phyloP scores from a whole-genome alignment of 2,888 invertebrate genomes.

The Germaria angustata region DNA sequence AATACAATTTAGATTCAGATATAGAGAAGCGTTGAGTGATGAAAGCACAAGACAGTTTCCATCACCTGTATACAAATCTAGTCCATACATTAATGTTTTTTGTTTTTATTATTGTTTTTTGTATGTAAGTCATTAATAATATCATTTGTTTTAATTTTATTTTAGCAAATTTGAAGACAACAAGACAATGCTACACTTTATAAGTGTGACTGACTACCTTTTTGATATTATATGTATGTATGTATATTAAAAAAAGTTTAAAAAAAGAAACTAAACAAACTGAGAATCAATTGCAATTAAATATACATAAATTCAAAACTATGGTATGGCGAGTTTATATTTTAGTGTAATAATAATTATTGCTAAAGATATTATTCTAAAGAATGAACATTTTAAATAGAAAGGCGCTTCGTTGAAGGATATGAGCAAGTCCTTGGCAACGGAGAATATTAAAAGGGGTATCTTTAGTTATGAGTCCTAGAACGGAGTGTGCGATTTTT shows the following conservation, averaged over 20 bases:
- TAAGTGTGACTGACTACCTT: conserved; percentile 47
- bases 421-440: neutral
- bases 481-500: conserved; percentile 49
- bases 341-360: conserved; percentile 46
- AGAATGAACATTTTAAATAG: conserved; percentile 7
- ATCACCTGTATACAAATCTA: conserved; percentile 44
- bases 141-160: conserved; percentile 31
- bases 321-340: conserved; percentile 17
- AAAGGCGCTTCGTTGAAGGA: neutral
- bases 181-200: conserved; percentile 55
- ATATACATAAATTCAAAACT: conserved; percentile 16
- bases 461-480: conserved; percentile 34
- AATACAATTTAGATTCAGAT: neutral
- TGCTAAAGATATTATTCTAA: conserved; percentile 50
- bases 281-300: conserved; percentile 8
- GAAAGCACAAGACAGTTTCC: conserved; percentile 57
- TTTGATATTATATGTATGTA: conserved; percentile 29
- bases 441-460: conserved; percentile 3
- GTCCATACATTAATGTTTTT: conserved; percentile 23
- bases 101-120: conserved; percentile 7
- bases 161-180: conserved; percentile 52
- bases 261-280: conserved; percentile 4
- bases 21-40: neutral
- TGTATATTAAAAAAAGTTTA: conserved; percentile 1
- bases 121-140: conserved; percentile 25